Percentiles rank a stretch among this genome's conserved stretches.
Conservation (phyloP, 2,797 vertebrate genomes). For the Apogon talboti region DNA sequence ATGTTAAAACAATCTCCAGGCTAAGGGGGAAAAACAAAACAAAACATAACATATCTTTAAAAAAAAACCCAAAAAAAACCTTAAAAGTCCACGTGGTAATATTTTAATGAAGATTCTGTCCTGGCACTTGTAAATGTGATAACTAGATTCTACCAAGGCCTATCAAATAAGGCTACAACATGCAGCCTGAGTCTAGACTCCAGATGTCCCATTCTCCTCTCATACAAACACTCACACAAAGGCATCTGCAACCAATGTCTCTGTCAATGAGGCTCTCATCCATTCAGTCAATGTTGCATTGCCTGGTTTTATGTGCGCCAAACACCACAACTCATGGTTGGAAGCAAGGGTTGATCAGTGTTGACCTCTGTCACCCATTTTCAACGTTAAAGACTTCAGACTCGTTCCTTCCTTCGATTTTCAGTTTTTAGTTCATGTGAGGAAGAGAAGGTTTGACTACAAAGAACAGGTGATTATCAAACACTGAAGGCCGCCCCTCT, state of each 20-base stretch:
- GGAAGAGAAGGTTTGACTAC: slow-evolving; percentile 46
- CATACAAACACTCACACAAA: slow-evolving; percentile 52
- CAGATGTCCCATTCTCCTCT: slow-evolving; percentile 54
- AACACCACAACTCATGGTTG: slow-evolving; percentile 18
- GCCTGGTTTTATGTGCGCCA: slow-evolving; percentile 46
- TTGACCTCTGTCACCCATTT: slow-evolving; percentile 23
- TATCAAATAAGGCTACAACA: slow-evolving; percentile 73
- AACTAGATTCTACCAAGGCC: slow-evolving; percentile 79
- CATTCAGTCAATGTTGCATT: slow-evolving; percentile 16
- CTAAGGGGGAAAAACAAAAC: slow-evolving; percentile 20
- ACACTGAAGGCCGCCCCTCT: slow-evolving; percentile 35
- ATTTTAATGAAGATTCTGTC: slow-evolving; percentile 72
- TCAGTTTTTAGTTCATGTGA: slow-evolving; percentile 55
- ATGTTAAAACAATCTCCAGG: slow-evolving; percentile 63
- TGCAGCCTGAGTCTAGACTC: slow-evolving; percentile 75
- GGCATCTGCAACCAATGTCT: slow-evolving; percentile 61
- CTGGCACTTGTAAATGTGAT: slow-evolving; percentile 81
- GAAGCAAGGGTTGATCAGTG: slow-evolving; percentile 14
- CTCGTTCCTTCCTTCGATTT: slow-evolving; percentile 37
- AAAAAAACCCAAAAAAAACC: slow-evolving; percentile 41
- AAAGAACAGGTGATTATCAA: slow-evolving; percentile 55
- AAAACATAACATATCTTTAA: slow-evolving; percentile 37
- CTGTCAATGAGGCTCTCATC: slow-evolving; percentile 27
- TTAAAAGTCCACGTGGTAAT: slow-evolving; percentile 68
- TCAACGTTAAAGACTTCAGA: slow-evolving; percentile 22